Evolutionary conservation across 1,140 invertebrate species (phyloP), one percentile per base, ranked within the genome.

Genomic region (Drosophila punjabiensis): DNA sequence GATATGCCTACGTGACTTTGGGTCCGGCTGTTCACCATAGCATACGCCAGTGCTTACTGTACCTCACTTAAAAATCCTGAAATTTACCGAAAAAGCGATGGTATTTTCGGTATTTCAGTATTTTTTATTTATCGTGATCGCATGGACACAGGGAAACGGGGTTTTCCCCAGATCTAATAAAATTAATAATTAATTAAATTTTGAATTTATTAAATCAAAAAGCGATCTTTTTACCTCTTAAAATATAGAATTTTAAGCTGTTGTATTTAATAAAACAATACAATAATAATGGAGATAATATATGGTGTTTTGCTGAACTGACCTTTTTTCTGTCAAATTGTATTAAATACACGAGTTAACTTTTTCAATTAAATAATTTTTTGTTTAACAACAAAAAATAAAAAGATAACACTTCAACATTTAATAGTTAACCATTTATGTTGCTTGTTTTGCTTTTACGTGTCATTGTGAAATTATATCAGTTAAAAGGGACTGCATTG

Each of bases 11-110:
- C 13, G 33, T 56, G 13, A 37, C 33, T 9, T 55, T 30, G 16
- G 24, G 24, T 24, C 24, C 24, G 3, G 24, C 24, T 24, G 24
- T 24, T 24, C 3, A 24, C 8, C 5, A 7, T 37, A 5, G 16
- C 13, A 39, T 35, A 35, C 0, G 7, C 53, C 32, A 65, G 55
- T 45, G 11, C 6, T 33, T n/a, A 69, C 61, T 69, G 66, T 69
- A 52, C 2, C 28, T 7, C 18, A 9, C 4, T 13, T 13, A 9
- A 48, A 33, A 65, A 65, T 24, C 14, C 3, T 4, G 1, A 24
- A 63, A 63, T 32, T 52, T 45, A 70, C 67, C 30, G 66, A 10
- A 16, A 24, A 16, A 6, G 16, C 20, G 20, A n/a, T 41, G 8
- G 24, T 8, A 13, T 35, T 8, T 35, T 9, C 5, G 11, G 16